These are phyloP conservation scores for Euproctis similis DNA, from an alignment of 2,888 invertebrate genomes.

Conservation along the genomic window DNA sequence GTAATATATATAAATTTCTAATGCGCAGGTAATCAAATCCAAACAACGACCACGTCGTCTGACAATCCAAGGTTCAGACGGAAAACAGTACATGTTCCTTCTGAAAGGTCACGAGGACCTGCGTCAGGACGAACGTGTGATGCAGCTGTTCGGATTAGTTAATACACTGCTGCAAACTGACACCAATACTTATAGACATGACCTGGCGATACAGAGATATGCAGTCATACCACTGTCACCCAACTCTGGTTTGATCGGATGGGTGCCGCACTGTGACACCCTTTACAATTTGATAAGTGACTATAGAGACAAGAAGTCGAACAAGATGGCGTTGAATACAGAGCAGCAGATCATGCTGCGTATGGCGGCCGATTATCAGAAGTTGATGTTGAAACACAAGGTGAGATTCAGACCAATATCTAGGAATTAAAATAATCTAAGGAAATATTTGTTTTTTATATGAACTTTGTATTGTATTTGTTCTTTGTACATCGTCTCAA, in stretches of 20 bases:
- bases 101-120: constrained; percentile 99
- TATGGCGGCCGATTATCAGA: constrained; percentile 98
- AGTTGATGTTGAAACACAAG: constrained; percentile 97
- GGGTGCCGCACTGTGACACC: constrained; percentile 99
- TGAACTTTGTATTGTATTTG: background rate
- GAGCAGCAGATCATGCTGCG: constrained; percentile 98
- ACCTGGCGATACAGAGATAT: constrained; percentile 88
- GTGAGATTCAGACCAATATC: no score
- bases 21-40: constrained; percentile 91
- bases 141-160: constrained; percentile 97
- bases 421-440: no score
- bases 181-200: constrained; percentile 94
- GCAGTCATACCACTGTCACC: constrained; percentile 98
- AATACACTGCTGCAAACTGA: constrained; percentile 96
- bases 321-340: constrained; percentile 91
- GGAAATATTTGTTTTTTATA: no score
- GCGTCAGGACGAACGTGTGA: constrained; percentile 98
- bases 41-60: constrained; percentile 98
- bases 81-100: constrained; percentile 98
- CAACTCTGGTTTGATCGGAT: constrained; percentile 98
- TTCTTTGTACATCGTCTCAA: no score
- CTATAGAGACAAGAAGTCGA: constrained; percentile 93
- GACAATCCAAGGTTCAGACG: constrained; percentile 94
- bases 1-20: background rate
- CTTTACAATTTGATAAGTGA: constrained; percentile 97